Conservation (phyloP, 2,797 vertebrate genomes). For the Macropodus opercularis region DNA sequence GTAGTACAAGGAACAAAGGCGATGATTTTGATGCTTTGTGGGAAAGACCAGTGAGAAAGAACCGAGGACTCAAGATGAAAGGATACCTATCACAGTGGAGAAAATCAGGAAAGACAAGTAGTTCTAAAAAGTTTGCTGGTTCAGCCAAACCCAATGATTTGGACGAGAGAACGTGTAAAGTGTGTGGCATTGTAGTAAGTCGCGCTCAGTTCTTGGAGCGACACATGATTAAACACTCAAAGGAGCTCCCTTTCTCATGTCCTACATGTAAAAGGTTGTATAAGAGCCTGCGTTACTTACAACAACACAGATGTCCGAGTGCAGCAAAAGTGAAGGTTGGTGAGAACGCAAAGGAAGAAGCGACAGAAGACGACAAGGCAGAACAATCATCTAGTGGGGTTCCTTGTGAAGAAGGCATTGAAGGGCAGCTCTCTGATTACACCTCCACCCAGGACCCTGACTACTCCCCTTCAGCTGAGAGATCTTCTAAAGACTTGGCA, state of each 20-base stretch:
- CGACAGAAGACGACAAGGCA: background rate
- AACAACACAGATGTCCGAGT: conserved; percentile 68
- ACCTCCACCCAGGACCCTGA: conserved; percentile 31
- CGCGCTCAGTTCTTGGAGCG: conserved; percentile 56
- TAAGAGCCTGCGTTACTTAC: conserved; percentile 66
- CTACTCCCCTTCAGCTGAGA: conserved; percentile 30
- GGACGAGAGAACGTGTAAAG: conserved; percentile 69
- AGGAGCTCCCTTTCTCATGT: conserved; percentile 60
- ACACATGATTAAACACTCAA: conserved; percentile 67
- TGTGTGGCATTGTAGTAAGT: conserved; percentile 66
- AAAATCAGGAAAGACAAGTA: conserved; percentile 47
- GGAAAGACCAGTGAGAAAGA: conserved; percentile 72
- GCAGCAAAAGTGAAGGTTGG: conserved; percentile 27
- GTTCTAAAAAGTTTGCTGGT: conserved; percentile 22
- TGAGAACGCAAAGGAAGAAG: conserved; percentile 35
- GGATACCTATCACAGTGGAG: conserved; percentile 74
- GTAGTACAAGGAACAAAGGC: background rate
- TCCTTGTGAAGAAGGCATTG: conserved; percentile 20
- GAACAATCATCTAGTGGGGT: conserved; percentile 48
- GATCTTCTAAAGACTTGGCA: conserved; percentile 25
- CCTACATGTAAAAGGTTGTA: conserved; percentile 63
- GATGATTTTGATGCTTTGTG: conserved; percentile 38
- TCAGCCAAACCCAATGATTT: conserved; percentile 47
- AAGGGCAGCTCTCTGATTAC: conserved; percentile 31
- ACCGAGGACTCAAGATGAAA: conserved; percentile 79